Conservation (phyloP, 2,113 vertebrate species). For the Xyliphius kryptos region DNA sequence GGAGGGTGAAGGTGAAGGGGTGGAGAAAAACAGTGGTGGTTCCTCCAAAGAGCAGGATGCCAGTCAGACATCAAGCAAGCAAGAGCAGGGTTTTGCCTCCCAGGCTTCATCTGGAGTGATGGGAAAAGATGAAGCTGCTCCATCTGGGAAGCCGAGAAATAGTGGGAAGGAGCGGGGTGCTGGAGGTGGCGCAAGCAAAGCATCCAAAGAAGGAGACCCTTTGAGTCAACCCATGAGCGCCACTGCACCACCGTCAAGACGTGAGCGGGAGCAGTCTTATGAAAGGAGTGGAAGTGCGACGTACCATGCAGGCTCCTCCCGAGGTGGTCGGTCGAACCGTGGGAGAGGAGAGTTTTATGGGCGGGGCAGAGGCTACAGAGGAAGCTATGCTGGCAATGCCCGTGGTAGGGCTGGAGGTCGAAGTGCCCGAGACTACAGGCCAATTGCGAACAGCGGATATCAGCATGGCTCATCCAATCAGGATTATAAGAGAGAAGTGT, state of each 20-base stretch:
- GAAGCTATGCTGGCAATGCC: constrained; percentile 60
- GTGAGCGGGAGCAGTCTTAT: constrained; percentile 70
- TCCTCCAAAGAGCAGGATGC: constrained; percentile 63
- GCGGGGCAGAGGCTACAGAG: constrained; percentile 71
- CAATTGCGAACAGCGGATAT: constrained; percentile 49
- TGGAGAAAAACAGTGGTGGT: constrained; percentile 52
- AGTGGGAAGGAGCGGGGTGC: constrained; percentile 59
- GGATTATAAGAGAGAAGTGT: constrained; percentile 65
- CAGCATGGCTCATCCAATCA: constrained; percentile 56
- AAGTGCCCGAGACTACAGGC: constrained; percentile 74
- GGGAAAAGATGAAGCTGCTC: constrained; percentile 54
- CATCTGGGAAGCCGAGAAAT: constrained; percentile 51
- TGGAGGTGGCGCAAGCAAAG: constrained; percentile 52
- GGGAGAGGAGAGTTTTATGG: constrained; percentile 81
- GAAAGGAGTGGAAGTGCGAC: constrained; percentile 57
- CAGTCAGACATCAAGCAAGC: constrained; percentile 51
- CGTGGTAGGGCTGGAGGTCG: constrained; percentile 68
- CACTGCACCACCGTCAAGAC: constrained; percentile 53
- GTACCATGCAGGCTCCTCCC: constrained; percentile 53
- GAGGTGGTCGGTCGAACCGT: constrained; percentile 59
- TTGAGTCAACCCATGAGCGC: constrained; percentile 42
- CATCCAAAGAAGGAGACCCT: constrained; percentile 57
- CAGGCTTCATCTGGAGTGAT: constrained; percentile 47
- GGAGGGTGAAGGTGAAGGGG: constrained; percentile 60
- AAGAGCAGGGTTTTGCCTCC: constrained; percentile 45